These are phyloP conservation scores for Odontothrips loti DNA, from an alignment of 2,888 invertebrate genomes.

Conservation along the genomic window DNA sequence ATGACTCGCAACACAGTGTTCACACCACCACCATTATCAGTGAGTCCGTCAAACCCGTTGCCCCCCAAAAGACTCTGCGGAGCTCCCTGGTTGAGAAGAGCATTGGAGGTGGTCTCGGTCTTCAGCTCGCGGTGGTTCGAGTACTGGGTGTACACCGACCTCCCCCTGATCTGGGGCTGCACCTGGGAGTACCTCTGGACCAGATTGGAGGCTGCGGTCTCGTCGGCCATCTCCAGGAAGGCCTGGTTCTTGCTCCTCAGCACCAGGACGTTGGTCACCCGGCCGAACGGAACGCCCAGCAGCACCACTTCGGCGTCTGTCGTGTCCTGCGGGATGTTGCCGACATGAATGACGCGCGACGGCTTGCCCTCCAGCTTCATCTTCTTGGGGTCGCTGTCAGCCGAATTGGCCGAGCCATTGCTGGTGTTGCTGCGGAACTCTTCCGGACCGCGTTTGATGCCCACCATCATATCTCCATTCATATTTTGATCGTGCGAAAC, in stretches of 20 bases:
- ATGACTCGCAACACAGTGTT: background rate
- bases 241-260: conserved; percentile 7
- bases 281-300: background rate
- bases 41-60: background rate
- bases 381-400: conserved; percentile 3
- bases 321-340: conserved; percentile 12
- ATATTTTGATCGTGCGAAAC: background rate
- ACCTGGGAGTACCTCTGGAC: background rate
- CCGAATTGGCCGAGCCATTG: conserved; percentile 8
- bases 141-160: conserved; percentile 11
- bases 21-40: background rate
- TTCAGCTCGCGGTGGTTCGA: conserved; percentile 5
- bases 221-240: background rate
- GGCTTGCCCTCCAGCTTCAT: conserved; percentile 21
- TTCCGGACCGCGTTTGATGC: background rate
- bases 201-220: background rate
- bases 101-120: background rate
- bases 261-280: background rate
- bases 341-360: background rate
- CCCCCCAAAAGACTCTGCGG: background rate
- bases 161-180: conserved; percentile 3
- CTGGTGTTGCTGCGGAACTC: conserved; percentile 12
- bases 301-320: conserved; percentile 13
- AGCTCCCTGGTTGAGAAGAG: background rate
- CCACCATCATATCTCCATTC: conserved; percentile 19